Evolutionary conservation across 2,797 vertebrate species (phyloP), one percentile per base, ranked within the genome.

Genomic region (Enteromius radiatus): DNA sequence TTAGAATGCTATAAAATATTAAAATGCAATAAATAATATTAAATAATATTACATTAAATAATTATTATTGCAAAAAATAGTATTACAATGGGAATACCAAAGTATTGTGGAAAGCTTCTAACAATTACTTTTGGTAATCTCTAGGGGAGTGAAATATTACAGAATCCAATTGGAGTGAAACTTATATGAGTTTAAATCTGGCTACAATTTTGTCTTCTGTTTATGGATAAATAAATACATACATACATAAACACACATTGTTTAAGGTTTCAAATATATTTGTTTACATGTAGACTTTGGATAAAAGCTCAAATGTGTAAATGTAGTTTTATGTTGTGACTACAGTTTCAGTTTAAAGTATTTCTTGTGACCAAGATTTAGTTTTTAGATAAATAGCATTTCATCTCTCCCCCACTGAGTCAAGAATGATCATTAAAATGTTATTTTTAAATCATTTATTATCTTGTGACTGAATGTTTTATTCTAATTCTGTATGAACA

Each of bases 371-470:
- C 15, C 21, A 65, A 33, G 1, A 52, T 36, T 67, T 26, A 67
- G 28, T 49, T 33, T 52, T 45, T 70, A 28, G 41, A 70, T 19
- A 47, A 52, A 78, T 28, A 54, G 21, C 5, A 79, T 26, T 41
- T 68, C n/a, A 36, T 45, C 52, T 26, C 23, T 36, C 19, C 11
- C n/a, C 56, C 33, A 36, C 1, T 15, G 52, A 63, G 38, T 15
- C 49, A 36, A 19, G 11, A 56, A 28, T 56, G 17, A 69, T 56
- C 47, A 69, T 56, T 43, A 43, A 28, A 59, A 31, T 43, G 1
- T 14, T 59, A 59, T 70, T 80, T 80, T 59, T 11, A n/a, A 69
- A 80, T 56, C 11, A 80, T 28, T 41, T 3, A 26, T 80, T 61
- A 70, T 59, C 23, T 7, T 17, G 19, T 4, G 6, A 43, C 43